Conservation (phyloP, 2,888 invertebrate genomes). For the Melangyna quadrimaculata region DNA sequence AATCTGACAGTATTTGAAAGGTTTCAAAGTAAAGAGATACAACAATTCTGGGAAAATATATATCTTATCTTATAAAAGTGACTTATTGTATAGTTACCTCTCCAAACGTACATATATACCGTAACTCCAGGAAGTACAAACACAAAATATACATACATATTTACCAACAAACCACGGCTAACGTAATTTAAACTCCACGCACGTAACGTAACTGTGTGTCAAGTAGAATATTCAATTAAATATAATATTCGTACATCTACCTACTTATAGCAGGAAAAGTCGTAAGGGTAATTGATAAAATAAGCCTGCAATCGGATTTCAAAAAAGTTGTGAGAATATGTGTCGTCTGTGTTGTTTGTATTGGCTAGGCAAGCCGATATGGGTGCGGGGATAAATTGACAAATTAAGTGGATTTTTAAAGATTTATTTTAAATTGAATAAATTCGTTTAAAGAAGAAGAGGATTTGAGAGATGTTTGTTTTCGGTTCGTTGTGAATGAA, state of each 20-base stretch:
- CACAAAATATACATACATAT: neutral
- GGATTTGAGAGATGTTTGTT: neutral
- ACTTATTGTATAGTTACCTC: neutral
- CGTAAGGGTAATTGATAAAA: conserved; percentile 25
- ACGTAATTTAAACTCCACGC: conserved; percentile 19
- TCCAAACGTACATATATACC: neutral
- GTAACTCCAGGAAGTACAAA: conserved; percentile 19
- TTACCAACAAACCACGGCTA: neutral
- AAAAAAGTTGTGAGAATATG: neutral
- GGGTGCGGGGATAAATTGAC: neutral
- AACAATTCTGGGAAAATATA: neutral
- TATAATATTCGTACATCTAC: conserved; percentile 24
- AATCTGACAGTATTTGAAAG: neutral
- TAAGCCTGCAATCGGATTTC: conserved; percentile 15
- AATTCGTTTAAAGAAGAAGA: neutral
- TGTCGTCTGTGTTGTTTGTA: neutral
- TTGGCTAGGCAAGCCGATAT: too few relatives aligned
- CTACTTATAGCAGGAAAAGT: neutral
- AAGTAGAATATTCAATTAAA: conserved; percentile 43
- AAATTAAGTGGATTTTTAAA: conserved; percentile 12
- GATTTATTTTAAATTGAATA: neutral
- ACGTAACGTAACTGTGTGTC: conserved; percentile 32
- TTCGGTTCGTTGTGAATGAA: neutral
- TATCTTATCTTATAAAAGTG: neutral
- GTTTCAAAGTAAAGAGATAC: neutral